Evolutionary conservation across 2,888 invertebrate species (phyloP).

Genomic region (Nephrotoma guestfalica): DNA sequence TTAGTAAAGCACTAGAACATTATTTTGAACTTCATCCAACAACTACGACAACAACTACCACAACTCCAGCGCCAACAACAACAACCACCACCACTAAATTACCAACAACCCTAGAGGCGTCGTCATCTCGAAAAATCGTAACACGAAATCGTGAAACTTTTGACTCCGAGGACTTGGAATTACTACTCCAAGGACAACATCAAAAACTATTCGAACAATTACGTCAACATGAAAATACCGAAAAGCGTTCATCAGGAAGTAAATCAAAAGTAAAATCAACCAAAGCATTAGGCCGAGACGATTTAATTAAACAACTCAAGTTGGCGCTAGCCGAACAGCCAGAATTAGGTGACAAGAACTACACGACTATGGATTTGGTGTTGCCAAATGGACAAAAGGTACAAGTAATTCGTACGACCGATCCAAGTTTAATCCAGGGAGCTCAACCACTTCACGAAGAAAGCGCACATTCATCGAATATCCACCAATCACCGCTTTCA

Average conservation of each 20-base stretch:
- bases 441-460: constrained; percentile 34
- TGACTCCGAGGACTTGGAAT: constrained; percentile 28
- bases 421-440: constrained; percentile 52
- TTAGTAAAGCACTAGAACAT: constrained; percentile 48
- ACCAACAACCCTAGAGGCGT: constrained; percentile 17
- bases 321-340: constrained; percentile 53
- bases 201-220: constrained; percentile 44
- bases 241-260: constrained; percentile 30
- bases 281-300: constrained; percentile 47
- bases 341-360: constrained; percentile 50
- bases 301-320: constrained; percentile 58
- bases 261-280: constrained; percentile 37
- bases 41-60: constrained; percentile 50
- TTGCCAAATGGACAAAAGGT: constrained; percentile 61
- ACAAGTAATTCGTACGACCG: constrained; percentile 54
- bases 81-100: constrained; percentile 31
- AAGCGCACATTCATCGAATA: constrained; percentile 32
- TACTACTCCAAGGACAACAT: constrained; percentile 33
- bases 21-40: constrained; percentile 56
- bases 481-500: constrained; percentile 46
- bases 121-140: constrained; percentile 20
- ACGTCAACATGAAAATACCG: constrained; percentile 34
- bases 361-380: constrained; percentile 57
- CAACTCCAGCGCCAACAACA: constrained; percentile 46
- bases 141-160: background rate